Conservation (phyloP, 2,113 vertebrate species). For the Dasyurus viverrinus region DNA sequence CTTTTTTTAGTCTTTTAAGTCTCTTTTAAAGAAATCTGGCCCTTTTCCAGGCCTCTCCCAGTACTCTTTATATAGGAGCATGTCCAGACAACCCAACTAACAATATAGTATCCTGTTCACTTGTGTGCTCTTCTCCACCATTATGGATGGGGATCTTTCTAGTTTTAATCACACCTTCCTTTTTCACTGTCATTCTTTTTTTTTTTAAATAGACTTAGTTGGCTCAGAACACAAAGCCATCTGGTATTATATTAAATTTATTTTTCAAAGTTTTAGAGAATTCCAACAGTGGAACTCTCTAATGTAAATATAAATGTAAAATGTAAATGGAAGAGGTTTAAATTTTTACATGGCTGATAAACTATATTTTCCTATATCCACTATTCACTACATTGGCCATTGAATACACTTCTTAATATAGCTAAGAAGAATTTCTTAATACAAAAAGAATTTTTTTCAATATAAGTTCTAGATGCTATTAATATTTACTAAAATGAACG, state of each 20-base stretch:
- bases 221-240: constrained; percentile 48
- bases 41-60: not conserved
- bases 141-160: not conserved
- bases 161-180: not conserved
- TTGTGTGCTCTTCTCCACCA: not conserved
- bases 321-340: constrained; percentile 16
- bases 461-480: not conserved
- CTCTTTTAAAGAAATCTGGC: not conserved
- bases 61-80: not conserved
- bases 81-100: not conserved
- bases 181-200: not conserved
- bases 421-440: not conserved
- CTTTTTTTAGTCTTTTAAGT: constrained; percentile 29
- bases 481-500: not conserved
- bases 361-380: not conserved
- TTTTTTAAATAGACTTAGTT: constrained; percentile 20
- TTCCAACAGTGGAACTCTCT: constrained; percentile 34
- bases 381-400: not conserved
- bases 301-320: not conserved
- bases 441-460: not conserved
- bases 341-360: not conserved
- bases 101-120: constrained; percentile 16
- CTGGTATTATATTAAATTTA: constrained; percentile 57
- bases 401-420: not conserved
- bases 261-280: constrained; percentile 45